phyloP scores from a whole-genome alignment of 1,140 invertebrate genomes.

The Conus betulinus region DNA sequence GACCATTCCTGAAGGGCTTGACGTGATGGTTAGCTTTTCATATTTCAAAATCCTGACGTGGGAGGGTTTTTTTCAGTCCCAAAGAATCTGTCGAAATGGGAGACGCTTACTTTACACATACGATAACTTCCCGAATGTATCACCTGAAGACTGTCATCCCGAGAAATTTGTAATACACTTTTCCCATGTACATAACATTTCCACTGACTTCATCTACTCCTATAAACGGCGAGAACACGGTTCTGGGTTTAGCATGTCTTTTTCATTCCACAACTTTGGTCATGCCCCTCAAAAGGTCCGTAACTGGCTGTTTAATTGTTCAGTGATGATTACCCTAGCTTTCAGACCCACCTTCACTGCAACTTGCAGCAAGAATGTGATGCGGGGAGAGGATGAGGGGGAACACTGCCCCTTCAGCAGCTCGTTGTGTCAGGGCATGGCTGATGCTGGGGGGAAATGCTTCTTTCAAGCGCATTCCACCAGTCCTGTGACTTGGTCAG shows the following conservation, averaged over 20 bases:
- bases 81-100: no score
- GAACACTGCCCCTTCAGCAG: slow-evolving; percentile 19
- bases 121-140: no score
- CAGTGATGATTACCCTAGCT: neutral
- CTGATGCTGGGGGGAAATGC: neutral
- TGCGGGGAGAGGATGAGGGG: neutral
- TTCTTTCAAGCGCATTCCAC: neutral
- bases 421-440: neutral
- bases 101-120: no score
- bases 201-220: no score
- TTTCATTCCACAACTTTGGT: neutral
- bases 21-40: neutral
- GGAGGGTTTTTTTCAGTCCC: no score
- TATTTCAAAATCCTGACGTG: neutral
- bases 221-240: no score
- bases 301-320: neutral
- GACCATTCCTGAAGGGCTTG: neutral
- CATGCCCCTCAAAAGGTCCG: neutral
- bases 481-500: neutral
- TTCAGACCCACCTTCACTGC: slow-evolving; percentile 9
- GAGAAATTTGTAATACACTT: no score
- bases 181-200: no score
- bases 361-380: slow-evolving; percentile 1
- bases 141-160: no score
- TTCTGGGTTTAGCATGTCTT: neutral